A percentile compares a stretch with the other conserved stretches of the same genome.
Evolutionary conservation across 2,797 vertebrate genomes (phyloP).

Genomic region (Rhinella marina): DNA sequence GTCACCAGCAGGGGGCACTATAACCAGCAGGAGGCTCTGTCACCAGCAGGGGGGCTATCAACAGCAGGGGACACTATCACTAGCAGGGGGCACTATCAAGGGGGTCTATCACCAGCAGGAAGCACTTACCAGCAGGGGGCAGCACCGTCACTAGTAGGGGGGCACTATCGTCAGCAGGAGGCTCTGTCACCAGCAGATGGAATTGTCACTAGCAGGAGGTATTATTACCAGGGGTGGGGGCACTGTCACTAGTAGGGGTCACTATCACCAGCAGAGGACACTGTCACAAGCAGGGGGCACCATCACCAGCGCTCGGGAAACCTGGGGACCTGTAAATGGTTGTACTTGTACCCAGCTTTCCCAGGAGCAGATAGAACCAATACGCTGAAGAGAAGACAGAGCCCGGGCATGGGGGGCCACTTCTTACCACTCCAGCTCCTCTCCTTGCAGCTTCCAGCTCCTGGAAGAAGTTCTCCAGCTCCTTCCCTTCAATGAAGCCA

Average conservation of each 20-base stretch:
- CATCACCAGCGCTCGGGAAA: not conserved
- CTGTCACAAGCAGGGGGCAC: no score
- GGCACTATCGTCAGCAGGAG: no score
- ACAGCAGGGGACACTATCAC: not conserved
- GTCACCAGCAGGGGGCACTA: no score
- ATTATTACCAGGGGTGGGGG: not conserved
- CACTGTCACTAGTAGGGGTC: no score
- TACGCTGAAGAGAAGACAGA: not conserved
- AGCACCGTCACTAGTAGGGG: no score
- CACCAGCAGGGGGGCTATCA: no score
- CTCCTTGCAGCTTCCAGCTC: constrained; percentile 90
- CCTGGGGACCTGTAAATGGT: not conserved
- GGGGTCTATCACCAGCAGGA: not conserved
- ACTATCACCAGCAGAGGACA: no score
- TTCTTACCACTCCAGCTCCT: constrained; percentile 91
- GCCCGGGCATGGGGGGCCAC: no score
- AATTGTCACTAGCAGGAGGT: no score
- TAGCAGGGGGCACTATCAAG: not conserved
- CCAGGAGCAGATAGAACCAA: not conserved
- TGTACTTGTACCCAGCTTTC: not conserved
- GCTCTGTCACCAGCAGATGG: no score
- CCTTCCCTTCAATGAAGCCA: constrained; percentile 97
- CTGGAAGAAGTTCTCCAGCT: constrained; percentile 95
- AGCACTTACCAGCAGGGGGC: no score
- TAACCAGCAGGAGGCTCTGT: no score